Evolutionary conservation across 2,888 invertebrate species (phyloP).

Genomic region (Tetanocera ferruginea): DNA sequence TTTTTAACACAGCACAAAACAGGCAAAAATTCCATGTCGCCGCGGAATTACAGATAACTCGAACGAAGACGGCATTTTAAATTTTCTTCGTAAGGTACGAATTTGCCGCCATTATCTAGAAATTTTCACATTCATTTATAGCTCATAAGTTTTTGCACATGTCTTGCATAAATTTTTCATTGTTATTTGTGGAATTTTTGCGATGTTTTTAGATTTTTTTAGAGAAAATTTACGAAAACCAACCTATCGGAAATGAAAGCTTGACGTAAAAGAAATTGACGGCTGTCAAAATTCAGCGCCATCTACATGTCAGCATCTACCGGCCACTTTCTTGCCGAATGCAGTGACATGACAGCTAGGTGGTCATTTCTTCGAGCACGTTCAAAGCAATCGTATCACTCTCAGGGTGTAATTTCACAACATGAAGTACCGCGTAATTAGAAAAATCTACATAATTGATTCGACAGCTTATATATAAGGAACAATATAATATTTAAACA

Average conservation of each 20-base stretch:
- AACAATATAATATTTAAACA: too few relatives aligned
- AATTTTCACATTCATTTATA: constrained; percentile 43
- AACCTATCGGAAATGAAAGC: constrained; percentile 69
- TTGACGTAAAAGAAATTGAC: constrained; percentile 68
- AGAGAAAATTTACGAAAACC: constrained; percentile 58
- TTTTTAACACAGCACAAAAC: background rate
- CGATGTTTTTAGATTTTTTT: constrained; percentile 65
- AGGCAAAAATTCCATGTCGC: constrained; percentile 19
- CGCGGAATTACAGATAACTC: background rate
- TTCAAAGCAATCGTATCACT: too few relatives aligned
- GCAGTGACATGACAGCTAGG: background rate
- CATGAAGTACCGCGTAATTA: too few relatives aligned
- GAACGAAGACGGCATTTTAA: background rate
- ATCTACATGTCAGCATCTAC: constrained; percentile 36
- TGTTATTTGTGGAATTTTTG: constrained; percentile 52
- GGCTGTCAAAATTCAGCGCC: constrained; percentile 50
- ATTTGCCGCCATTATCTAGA: constrained; percentile 32
- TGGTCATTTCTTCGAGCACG: too few relatives aligned
- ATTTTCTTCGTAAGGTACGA: background rate
- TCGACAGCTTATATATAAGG: too few relatives aligned
- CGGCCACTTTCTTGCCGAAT: background rate
- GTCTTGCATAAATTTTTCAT: constrained; percentile 47
- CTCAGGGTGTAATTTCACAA: too few relatives aligned
- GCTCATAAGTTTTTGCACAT: constrained; percentile 16
- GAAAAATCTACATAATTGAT: too few relatives aligned